Conservation (phyloP, 2,797 vertebrate species). For the Hoplostethus mediterraneus region DNA sequence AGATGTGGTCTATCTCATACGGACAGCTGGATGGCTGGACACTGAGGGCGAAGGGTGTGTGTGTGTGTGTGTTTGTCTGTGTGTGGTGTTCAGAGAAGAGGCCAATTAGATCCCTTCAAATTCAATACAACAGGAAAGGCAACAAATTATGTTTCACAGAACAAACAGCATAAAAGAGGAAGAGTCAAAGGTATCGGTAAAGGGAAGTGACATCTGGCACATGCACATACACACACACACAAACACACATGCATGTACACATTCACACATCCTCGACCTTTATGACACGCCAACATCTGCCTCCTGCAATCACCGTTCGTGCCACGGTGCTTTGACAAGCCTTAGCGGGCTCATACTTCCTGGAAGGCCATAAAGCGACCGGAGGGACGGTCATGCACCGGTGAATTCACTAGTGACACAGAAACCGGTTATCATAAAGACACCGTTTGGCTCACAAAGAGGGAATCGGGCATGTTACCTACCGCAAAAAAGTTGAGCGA, state of each 20-base stretch:
- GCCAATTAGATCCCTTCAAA: constrained; percentile 31
- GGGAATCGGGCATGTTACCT: background rate
- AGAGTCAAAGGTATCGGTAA: constrained; percentile 50
- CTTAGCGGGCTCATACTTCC: constrained; percentile 18
- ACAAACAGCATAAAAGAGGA: constrained; percentile 20
- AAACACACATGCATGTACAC: background rate
- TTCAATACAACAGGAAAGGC: constrained; percentile 35
- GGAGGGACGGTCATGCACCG: constrained; percentile 3
- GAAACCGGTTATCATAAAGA: background rate
- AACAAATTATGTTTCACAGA: constrained; percentile 48
- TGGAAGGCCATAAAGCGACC: constrained; percentile 14
- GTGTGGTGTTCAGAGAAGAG: background rate
- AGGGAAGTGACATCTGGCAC: constrained; percentile 62
- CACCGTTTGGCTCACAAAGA: background rate
- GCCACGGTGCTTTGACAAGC: constrained; percentile 28
- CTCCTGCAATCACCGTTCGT: constrained; percentile 32
- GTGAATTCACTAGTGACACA: background rate
- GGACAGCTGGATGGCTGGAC: constrained; percentile 45
- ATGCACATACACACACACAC: background rate
- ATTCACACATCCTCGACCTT: background rate
- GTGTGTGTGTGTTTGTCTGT: background rate
- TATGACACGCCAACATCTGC: constrained; percentile 38
- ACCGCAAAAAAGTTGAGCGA: too few species aligned
- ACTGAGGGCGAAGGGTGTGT: constrained; percentile 8
- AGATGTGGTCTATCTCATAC: constrained; percentile 54